These are phyloP conservation scores for Toxostoma redivivum DNA, from an alignment of 2,113 vertebrate species.

Conservation along the genomic window DNA sequence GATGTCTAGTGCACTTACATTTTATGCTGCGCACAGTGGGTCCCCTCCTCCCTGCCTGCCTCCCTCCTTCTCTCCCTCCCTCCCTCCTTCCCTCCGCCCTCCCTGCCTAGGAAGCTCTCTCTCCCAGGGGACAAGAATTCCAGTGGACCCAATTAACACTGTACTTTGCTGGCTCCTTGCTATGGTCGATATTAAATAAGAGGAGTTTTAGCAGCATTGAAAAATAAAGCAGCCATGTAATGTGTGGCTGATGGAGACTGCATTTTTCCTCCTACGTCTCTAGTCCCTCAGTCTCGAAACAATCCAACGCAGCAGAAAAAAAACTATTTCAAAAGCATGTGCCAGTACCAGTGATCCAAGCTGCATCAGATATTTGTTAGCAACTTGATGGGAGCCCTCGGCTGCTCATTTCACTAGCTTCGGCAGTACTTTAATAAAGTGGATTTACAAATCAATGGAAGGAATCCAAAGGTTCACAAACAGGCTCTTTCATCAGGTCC, in stretches of 20 bases:
- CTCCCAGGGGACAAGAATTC: conserved; percentile 69
- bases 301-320: not conserved
- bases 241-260: conserved; percentile 7
- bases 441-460: conserved; percentile 63
- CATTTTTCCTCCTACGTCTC: not conserved
- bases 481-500: conserved; percentile 52
- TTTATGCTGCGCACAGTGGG: conserved; percentile 33
- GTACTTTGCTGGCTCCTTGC: conserved; percentile 66
- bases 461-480: conserved; percentile 60
- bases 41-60: conserved; percentile 12
- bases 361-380: conserved; percentile 9
- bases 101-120: conserved; percentile 57
- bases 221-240: conserved; percentile 63
- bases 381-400: conserved; percentile 9
- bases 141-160: conserved; percentile 80
- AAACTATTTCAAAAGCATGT: not conserved
- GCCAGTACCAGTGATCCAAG: not conserved
- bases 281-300: not conserved
- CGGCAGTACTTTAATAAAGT: conserved; percentile 40
- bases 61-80: conserved; percentile 17
- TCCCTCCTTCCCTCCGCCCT: conserved; percentile 36
- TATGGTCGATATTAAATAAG: conserved; percentile 74
- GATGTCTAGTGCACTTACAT: conserved; percentile 41
- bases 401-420: conserved; percentile 47
- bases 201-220: conserved; percentile 61